Conservation (phyloP, 2,888 invertebrate genomes). For the Ophioninae sp. region DNA sequence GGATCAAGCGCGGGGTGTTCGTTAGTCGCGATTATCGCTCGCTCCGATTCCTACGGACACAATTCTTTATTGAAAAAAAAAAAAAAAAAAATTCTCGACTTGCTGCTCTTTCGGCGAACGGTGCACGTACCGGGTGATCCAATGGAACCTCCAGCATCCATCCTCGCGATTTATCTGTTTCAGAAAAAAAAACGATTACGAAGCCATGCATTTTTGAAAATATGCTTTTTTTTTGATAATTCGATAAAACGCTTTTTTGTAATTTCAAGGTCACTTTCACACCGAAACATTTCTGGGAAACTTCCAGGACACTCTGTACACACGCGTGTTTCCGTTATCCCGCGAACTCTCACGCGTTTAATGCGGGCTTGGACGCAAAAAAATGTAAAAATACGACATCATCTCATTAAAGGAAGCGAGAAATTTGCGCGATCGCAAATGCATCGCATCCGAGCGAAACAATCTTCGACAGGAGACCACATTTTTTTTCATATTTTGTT, state of each 20-base stretch:
- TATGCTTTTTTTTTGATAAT: background rate
- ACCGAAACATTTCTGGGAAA: background rate
- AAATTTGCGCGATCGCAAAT: conserved; percentile 62
- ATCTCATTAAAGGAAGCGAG: conserved; percentile 72
- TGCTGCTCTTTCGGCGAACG: background rate
- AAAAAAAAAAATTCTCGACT: conserved; percentile 26
- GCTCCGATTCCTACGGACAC: conserved; percentile 41
- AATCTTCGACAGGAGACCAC: too few species aligned
- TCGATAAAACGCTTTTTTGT: background rate
- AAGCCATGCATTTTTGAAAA: background rate
- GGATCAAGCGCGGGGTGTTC: conserved; percentile 32
- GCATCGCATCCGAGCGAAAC: conserved; percentile 51
- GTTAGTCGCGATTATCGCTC: conserved; percentile 50
- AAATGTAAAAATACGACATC: conserved; percentile 46
- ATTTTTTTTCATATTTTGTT: too few species aligned
- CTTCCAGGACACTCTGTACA: background rate
- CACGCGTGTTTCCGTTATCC: background rate
- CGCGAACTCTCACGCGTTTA: background rate
- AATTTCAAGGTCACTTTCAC: too few species aligned
- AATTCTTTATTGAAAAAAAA: conserved; percentile 43
- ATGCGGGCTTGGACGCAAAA: background rate
- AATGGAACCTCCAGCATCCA: background rate
- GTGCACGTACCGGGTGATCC: background rate
- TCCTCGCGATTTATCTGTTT: too few species aligned
- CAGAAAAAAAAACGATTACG: background rate